phyloP scores from a whole-genome alignment of 2,888 invertebrate species.

The Serrognathus titanus region DNA sequence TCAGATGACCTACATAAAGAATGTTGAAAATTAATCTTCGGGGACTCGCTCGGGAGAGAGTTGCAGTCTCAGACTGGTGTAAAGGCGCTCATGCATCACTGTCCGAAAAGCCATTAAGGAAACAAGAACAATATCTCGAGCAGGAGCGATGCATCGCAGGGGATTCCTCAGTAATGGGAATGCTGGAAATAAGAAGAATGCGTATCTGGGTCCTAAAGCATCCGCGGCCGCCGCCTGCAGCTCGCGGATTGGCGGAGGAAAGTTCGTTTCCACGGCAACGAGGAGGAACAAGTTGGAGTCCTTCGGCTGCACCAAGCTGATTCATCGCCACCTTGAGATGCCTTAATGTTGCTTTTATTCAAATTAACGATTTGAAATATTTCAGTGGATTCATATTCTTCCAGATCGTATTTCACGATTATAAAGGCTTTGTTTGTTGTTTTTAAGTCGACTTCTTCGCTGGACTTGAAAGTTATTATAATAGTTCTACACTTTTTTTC shows the following conservation, averaged over 20 bases:
- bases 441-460: conserved; percentile 2
- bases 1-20: conserved; percentile 20
- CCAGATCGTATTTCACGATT: conserved; percentile 39
- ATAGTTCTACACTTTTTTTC: background rate
- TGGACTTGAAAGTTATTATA: background rate
- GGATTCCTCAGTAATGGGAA: conserved; percentile 46
- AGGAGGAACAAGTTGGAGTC: conserved; percentile 45
- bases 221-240: conserved; percentile 45
- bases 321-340: conserved; percentile 52
- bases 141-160: conserved; percentile 45
- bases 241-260: conserved; percentile 46
- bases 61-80: conserved; percentile 17
- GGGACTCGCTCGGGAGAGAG: conserved; percentile 14
- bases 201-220: conserved; percentile 45
- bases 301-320: conserved; percentile 44
- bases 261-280: conserved; percentile 47
- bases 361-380: conserved; percentile 49
- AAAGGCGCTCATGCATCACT: conserved; percentile 37
- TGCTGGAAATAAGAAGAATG: conserved; percentile 43
- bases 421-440: conserved; percentile 11
- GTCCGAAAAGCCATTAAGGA: conserved; percentile 45
- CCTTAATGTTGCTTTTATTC: conserved; percentile 52
- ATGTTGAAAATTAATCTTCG: conserved; percentile 14
- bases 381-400: conserved; percentile 46
- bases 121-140: conserved; percentile 46